These are phyloP conservation scores for Aphaenogaster ashmeadi DNA, from an alignment of 1,140 invertebrate genomes.

Conservation along the genomic window DNA sequence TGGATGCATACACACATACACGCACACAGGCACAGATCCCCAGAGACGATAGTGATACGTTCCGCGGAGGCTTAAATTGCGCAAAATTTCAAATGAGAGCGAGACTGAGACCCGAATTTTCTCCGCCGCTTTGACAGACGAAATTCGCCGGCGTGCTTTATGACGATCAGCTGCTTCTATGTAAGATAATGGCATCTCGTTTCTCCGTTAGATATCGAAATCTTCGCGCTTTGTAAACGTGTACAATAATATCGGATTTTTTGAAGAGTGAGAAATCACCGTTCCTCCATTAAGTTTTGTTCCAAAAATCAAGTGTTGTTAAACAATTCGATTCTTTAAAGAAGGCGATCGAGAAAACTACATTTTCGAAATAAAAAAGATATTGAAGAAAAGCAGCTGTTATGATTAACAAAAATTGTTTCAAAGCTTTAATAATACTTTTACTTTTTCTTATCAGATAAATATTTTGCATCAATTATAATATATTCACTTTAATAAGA, in stretches of 20 bases:
- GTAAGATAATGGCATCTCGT: not conserved
- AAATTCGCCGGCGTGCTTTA: not conserved
- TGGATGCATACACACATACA: conserved; percentile 60
- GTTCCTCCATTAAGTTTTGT: not conserved
- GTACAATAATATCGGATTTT: not conserved
- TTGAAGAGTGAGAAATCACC: not conserved
- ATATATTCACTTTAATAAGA: not conserved
- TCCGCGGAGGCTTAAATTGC: conserved; percentile 44
- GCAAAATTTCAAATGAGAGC: conserved; percentile 55
- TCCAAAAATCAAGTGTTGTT: not conserved
- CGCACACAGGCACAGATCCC: conserved; percentile 17
- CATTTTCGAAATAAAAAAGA: not conserved
- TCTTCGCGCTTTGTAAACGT: not conserved
- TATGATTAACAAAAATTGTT: not conserved
- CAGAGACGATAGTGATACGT: conserved; percentile 51
- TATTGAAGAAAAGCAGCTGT: not conserved
- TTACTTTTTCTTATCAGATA: not conserved
- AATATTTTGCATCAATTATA: not conserved
- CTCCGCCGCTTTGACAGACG: not conserved
- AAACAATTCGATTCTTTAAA: not conserved
- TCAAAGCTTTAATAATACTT: not conserved
- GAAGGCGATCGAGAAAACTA: too few relatives aligned
- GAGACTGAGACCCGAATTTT: conserved; percentile 2
- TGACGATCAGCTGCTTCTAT: not conserved
- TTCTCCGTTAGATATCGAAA: not conserved